phyloP scores from a whole-genome alignment of 1,140 invertebrate species.

The Diachasmimorpha longicaudata region DNA sequence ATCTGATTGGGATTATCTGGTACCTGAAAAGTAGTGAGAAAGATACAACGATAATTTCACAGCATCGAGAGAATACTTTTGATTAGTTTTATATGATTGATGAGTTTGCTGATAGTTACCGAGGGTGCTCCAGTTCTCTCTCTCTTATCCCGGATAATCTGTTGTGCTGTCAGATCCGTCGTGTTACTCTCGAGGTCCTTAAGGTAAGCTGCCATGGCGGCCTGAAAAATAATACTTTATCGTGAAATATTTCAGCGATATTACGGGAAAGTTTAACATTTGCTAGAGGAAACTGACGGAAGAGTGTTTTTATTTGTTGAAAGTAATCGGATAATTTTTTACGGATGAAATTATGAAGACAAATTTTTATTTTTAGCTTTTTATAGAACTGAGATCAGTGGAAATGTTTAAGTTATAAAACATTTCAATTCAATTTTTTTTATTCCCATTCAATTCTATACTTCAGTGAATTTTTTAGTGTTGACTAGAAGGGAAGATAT shows the following conservation, averaged over 20 bases:
- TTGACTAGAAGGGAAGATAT: not conserved
- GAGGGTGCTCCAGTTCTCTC: constrained; percentile 24
- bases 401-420: no score
- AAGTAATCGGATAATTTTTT: no score
- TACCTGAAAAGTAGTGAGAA: constrained; percentile 25
- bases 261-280: not conserved
- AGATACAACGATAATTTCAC: constrained; percentile 15
- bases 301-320: no score
- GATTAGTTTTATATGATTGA: constrained; percentile 9
- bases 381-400: not conserved
- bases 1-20: constrained; percentile 34
- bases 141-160: constrained; percentile 49
- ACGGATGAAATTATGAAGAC: no score
- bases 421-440: no score
- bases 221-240: constrained; percentile 52
- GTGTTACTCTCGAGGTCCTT: constrained; percentile 77
- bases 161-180: constrained; percentile 73
- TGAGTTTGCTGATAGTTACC: constrained; percentile 14
- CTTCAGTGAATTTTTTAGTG: not conserved
- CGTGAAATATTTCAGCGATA: not conserved
- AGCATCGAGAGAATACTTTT: not conserved
- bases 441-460: no score
- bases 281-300: no score
- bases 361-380: no score
- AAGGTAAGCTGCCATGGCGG: constrained; percentile 81